These are phyloP conservation scores for Parotocinclus haroldoi DNA, from an alignment of 2,797 vertebrate genomes.

Conservation along the genomic window DNA sequence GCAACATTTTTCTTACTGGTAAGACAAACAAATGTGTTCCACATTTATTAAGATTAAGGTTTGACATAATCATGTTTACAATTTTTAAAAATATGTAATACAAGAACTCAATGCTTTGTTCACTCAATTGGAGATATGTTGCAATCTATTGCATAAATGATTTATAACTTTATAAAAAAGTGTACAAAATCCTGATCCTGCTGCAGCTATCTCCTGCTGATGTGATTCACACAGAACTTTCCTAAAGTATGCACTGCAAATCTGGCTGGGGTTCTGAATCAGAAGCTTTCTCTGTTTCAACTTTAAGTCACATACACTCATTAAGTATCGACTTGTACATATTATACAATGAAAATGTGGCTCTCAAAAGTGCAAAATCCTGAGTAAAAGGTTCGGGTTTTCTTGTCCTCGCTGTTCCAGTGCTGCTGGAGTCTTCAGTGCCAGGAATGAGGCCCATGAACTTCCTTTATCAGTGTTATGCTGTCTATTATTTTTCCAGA, in stretches of 20 bases:
- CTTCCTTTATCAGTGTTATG: slow-evolving; percentile 80
- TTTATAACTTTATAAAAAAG: slow-evolving; percentile 4
- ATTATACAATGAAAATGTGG: slow-evolving; percentile 19
- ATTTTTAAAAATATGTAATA: no score
- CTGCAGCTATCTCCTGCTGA: background rate
- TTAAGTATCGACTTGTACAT: background rate
- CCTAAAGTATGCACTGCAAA: slow-evolving; percentile 9
- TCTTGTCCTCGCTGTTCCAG: slow-evolving; percentile 16
- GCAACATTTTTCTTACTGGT: slow-evolving; percentile 1
- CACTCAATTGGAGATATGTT: no score
- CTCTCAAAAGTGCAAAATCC: slow-evolving; percentile 49
- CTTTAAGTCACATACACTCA: background rate
- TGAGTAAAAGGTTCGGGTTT: slow-evolving; percentile 26
- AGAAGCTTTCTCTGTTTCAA: background rate
- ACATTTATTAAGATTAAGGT: no score
- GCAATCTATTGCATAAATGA: slow-evolving; percentile 1
- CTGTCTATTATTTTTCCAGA: slow-evolving; percentile 82
- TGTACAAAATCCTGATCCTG: background rate
- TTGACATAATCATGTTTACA: background rate
- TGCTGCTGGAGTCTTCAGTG: slow-evolving; percentile 53
- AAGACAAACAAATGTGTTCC: no score
- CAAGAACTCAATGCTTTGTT: no score
- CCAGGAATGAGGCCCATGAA: slow-evolving; percentile 67
- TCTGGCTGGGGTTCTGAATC: background rate
- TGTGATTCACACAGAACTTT: background rate